These are phyloP conservation scores for Archips xylosteana DNA, from an alignment of 2,888 invertebrate species.

Conservation along the genomic window DNA sequence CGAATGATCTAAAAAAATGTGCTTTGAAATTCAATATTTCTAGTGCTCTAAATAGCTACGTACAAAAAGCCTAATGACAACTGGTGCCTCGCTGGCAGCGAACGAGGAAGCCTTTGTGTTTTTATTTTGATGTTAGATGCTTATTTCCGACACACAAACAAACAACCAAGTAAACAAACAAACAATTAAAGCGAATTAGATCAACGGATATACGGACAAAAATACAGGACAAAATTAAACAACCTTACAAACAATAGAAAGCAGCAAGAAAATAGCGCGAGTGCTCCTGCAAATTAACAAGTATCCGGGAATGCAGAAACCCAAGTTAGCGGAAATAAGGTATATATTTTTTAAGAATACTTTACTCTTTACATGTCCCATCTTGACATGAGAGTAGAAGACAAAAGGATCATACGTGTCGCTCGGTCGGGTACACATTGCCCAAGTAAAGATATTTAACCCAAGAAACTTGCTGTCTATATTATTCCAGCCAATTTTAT, in stretches of 20 bases:
- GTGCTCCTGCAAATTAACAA: not conserved
- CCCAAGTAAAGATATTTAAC: slow-evolving; percentile 10
- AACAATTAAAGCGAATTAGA: not conserved
- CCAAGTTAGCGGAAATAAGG: not conserved
- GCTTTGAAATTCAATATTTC: too few species aligned
- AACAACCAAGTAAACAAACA: not conserved
- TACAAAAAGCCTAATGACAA: too few species aligned
- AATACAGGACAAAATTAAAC: not conserved
- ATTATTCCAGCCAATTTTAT: not conserved
- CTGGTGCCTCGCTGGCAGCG: too few species aligned
- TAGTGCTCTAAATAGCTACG: too few species aligned
- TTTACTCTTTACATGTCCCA: not conserved
- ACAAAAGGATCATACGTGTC: slow-evolving; percentile 5
- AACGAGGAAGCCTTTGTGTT: too few species aligned
- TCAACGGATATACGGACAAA: not conserved
- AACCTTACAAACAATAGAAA: not conserved
- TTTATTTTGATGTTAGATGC: too few species aligned
- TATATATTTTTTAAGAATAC: not conserved
- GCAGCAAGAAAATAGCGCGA: not conserved
- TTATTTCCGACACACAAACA: not conserved
- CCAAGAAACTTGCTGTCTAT: not conserved
- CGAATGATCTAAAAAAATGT: too few species aligned
- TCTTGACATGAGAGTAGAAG: not conserved
- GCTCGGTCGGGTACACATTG: not conserved
- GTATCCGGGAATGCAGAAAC: not conserved